Evolutionary conservation across 2,888 invertebrate genomes (phyloP).

Genomic region (Caenorhabditis panamensis): DNA sequence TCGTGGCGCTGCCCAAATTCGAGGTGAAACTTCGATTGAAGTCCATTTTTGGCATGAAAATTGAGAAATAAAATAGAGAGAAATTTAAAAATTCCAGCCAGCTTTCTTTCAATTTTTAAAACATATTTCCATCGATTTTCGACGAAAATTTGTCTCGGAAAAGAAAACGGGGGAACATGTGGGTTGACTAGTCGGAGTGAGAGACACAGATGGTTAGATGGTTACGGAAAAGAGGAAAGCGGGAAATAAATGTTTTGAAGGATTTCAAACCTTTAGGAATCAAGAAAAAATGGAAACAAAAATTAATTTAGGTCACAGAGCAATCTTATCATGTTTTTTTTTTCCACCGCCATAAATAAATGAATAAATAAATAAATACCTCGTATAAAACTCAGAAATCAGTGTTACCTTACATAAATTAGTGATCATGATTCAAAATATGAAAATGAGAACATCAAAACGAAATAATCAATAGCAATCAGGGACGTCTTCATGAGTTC

Average conservation of each 20-base stretch:
- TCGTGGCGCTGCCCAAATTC: slow-evolving; percentile 45
- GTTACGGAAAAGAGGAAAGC: not conserved
- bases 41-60: slow-evolving; percentile 43
- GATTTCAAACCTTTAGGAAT: not conserved
- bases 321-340: too few species aligned
- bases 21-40: slow-evolving; percentile 60
- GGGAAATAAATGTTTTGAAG: too few species aligned
- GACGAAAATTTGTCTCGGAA: not conserved
- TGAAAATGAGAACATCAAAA: too few species aligned
- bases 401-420: too few species aligned
- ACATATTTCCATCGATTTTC: not conserved
- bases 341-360: too few species aligned
- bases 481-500: slow-evolving; percentile 17
- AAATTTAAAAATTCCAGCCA: not conserved
- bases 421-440: too few species aligned
- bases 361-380: too few species aligned
- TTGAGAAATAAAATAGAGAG: not conserved
- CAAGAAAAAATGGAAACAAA: too few species aligned
- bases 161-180: too few species aligned
- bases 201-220: not conserved
- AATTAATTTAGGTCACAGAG: too few species aligned
- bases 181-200: not conserved
- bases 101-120: not conserved
- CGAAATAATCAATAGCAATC: slow-evolving; percentile 37
- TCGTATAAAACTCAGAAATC: too few species aligned